Conservation (phyloP, 92 coral and sea anemone genomes). For the Heteractis magnifica region DNA sequence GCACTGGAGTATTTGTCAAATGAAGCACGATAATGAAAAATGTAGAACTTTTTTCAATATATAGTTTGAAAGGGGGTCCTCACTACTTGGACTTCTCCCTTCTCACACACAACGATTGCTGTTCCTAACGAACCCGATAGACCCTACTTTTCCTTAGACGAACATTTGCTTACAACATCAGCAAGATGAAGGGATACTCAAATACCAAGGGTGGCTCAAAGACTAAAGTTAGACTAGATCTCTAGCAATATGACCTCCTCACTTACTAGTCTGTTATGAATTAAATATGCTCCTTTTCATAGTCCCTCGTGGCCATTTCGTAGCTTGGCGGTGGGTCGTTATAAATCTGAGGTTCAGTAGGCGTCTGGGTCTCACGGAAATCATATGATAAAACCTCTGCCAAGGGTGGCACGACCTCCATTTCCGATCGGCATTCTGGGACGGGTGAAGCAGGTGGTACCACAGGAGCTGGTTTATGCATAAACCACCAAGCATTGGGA, state of each 20-base stretch:
- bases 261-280: not conserved
- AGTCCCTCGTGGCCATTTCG: not conserved
- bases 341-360: not conserved
- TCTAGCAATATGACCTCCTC: not conserved
- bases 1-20: too few species aligned
- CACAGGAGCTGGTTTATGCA: constrained; percentile 1
- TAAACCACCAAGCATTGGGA: constrained; percentile 38
- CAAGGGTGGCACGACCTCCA: not conserved
- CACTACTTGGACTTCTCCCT: too few species aligned
- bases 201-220: too few species aligned
- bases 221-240: too few species aligned
- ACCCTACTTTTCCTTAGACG: too few species aligned
- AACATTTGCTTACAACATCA: too few species aligned
- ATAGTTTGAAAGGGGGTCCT: too few species aligned
- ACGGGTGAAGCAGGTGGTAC: not conserved
- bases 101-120: too few species aligned
- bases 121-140: too few species aligned
- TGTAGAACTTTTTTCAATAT: too few species aligned
- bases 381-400: not conserved
- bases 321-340: constrained; percentile 12
- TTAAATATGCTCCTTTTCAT: not conserved
- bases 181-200: too few species aligned
- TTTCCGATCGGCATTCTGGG: not conserved
- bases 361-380: not conserved
- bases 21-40: too few species aligned